Base-by-base conservation (phyloP, 2,888 invertebrate genomes). In the Chloromyia formosa region DNA sequence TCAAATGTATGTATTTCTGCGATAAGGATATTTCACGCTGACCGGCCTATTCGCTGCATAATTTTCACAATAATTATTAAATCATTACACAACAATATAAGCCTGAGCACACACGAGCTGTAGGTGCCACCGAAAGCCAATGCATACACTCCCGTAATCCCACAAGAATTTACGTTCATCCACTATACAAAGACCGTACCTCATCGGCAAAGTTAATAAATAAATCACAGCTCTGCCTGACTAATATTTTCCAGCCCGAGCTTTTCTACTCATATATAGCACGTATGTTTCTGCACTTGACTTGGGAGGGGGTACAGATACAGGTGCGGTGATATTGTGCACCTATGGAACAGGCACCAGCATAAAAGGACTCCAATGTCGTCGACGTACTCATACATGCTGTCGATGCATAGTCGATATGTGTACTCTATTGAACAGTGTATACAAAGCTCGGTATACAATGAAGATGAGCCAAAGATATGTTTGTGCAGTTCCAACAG, bases 161-260 rank as follows among this genome's bases (percentile, higher is more conserved):
- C 49, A 49, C 49, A 49, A n/a, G 49, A 49, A 49, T 49, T 49
- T 49, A 49, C 49, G 49, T 49, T 49, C 16, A 49, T 49, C 49
- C 49, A 49, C 5, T 49, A 10, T 10, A 49, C 49, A 49, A 49
- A 49, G 49, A 49, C 49, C 16, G 49, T 7, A n/a, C 49, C 49
- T 49, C 49, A n/a, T n/a, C 16, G 49, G 49, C 12, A 49, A 49
- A 49, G 49, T 49, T 49, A 49, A 49, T 49, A 49, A 49, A 49
- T 49, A 49, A 49, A 49, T 49, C 49, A 49, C 49, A 12, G 49
- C 16, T 49, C 49, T 49, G 49, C 49, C 12, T 12, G 49, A 49
- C 49, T 49, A 49, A 49, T 49, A 49, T 49, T 49, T 49, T n/a
- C 16, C 49, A 3, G 49, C 3, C 12, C 27, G 16, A n/a, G 49